Evolutionary conservation across 2,113 vertebrate species (phyloP), one percentile per base, ranked within the genome.

Genomic region (Peromyscus maniculatus): DNA sequence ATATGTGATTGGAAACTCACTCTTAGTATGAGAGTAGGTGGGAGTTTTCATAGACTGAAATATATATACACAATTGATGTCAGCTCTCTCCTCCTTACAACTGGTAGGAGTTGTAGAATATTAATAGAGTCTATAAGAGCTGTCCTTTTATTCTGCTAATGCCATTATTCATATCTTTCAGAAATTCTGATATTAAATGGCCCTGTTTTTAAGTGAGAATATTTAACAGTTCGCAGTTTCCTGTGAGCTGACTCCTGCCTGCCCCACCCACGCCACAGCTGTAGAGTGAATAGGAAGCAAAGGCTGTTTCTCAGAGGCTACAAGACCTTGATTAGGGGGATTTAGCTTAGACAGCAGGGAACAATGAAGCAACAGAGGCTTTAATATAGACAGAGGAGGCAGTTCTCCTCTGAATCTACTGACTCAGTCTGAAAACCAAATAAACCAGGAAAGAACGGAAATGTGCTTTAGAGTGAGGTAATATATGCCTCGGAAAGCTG

Each of bases 1-100:
- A 1, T 89, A 75, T 94, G 4, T 75, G 96, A 82, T 78, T 87
- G 88, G n/a, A 95, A 59, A 24, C 92, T 97, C 93, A 43, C 66
- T 93, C 49, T 90, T 94, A 49, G 84, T 0, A 0, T 64, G 82
- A 91, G 62, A 67, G 91, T 94, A 78, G 94, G 96, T 94, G 92
- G 97, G 79, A 89, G 55, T 84, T 97, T 97, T 95, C 43, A 28
- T 62, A 64, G 88, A 90, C 86, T 95, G 43, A 96, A 98, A 71
- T 75, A 80, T 62, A 22, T 46, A 59, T 9, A 22, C 31, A 69
- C 67, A 89, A 88, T 22, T 74, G 93, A 89, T 62, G 46, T 57
- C 78, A 57, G 4, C 33, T 84, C 62, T 93, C 84, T 87, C 57
- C 88, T 67, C 5, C 57, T 86, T 96, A 71, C 67, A 17, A 17